Evolutionary conservation across 2,797 vertebrate species (phyloP).

Genomic region (Todus mexicanus): DNA sequence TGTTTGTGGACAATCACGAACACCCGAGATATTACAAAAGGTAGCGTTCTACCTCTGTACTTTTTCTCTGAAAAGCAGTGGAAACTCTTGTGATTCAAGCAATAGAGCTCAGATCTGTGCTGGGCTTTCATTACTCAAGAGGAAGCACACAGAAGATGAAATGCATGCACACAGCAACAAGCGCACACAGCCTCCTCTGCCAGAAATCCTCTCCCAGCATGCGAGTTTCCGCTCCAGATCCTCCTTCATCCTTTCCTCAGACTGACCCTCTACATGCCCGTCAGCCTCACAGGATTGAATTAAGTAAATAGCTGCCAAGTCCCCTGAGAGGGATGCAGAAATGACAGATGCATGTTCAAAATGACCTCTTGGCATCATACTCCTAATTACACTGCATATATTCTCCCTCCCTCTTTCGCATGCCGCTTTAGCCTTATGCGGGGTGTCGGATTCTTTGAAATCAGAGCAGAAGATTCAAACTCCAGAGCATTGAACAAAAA

Average conservation of each 20-base stretch:
- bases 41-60: not conserved
- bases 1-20: not conserved
- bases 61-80: not conserved
- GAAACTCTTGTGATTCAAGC: not conserved
- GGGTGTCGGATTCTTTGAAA: not conserved
- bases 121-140: not conserved
- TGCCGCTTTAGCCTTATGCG: not conserved
- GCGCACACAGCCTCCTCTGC: not conserved
- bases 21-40: not conserved
- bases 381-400: not conserved
- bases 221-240: not conserved
- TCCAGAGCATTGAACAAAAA: not conserved
- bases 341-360: not conserved
- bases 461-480: not conserved
- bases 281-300: not conserved
- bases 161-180: rapidly evolving
- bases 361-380: not conserved
- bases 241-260: not conserved
- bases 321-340: not conserved
- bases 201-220: not conserved
- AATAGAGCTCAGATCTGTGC: not conserved
- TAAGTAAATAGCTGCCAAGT: not conserved
- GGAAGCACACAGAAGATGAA: not conserved
- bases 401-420: not conserved
- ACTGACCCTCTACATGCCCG: not conserved